These are phyloP conservation scores for Amblyornis subalaris DNA, from an alignment of 2,113 vertebrate species.

Conservation along the genomic window DNA sequence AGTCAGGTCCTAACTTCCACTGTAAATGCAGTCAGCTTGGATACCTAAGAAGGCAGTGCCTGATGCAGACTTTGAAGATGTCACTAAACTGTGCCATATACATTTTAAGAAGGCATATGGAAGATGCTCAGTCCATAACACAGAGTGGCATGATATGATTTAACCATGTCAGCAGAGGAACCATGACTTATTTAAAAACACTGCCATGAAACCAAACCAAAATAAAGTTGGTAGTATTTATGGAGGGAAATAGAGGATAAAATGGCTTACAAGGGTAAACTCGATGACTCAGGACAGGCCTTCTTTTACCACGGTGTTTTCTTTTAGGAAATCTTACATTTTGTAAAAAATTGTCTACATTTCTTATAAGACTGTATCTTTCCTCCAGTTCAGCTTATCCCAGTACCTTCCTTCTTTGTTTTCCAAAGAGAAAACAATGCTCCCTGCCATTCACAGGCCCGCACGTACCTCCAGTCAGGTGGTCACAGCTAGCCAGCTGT, in stretches of 20 bases:
- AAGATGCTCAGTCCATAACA: not conserved
- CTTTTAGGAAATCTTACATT: not conserved
- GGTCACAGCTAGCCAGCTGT: slow-evolving; percentile 79
- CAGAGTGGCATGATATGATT: not conserved
- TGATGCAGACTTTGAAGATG: not conserved
- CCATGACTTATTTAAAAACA: not conserved
- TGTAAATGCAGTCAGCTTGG: not conserved
- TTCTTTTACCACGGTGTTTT: not conserved
- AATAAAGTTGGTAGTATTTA: not conserved
- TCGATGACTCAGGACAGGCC: not conserved
- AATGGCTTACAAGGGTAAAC: not conserved
- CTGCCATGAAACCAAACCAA: not conserved
- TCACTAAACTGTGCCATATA: not conserved
- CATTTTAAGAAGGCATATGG: not conserved
- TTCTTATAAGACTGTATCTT: not conserved
- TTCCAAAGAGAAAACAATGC: not conserved
- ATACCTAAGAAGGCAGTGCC: not conserved
- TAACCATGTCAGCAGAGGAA: not conserved
- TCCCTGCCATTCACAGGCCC: not conserved
- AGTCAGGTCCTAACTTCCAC: not conserved
- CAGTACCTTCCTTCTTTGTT: not conserved
- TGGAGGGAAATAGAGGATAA: not conserved
- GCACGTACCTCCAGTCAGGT: slow-evolving; percentile 82
- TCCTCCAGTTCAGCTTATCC: not conserved
- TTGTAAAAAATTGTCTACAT: not conserved